Evolutionary conservation across 1,140 invertebrate species (phyloP).

Genomic region (Bursaphelenchus mucronatus): DNA sequence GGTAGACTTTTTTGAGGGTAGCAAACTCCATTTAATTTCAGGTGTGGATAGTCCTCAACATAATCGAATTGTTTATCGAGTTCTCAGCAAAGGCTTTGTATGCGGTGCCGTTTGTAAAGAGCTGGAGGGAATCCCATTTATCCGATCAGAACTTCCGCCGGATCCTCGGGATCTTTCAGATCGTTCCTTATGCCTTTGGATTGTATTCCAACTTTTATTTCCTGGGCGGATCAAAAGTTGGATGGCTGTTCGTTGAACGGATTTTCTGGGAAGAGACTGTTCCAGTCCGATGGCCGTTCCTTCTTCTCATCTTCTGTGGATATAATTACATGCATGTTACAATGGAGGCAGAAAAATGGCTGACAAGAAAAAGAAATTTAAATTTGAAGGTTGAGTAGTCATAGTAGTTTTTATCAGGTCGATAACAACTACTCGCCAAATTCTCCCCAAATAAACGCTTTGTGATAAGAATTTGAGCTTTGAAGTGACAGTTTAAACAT

Average conservation of each 20-base stretch:
- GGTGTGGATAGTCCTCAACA: constrained; percentile 58
- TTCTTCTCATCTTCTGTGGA: constrained; percentile 52
- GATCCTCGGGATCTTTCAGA: constrained; percentile 53
- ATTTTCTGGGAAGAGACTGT: constrained; percentile 60
- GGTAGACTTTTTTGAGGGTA: too few relatives aligned
- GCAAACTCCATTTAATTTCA: constrained; percentile 26
- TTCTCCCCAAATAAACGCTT: too few relatives aligned
- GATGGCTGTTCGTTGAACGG: constrained; percentile 54
- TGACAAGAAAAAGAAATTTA: constrained; percentile 12
- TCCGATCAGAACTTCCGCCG: constrained; percentile 52
- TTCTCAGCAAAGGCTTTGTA: constrained; percentile 51
- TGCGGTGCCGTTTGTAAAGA: constrained; percentile 38
- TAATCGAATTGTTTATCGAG: constrained; percentile 57
- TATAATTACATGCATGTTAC: constrained; percentile 51
- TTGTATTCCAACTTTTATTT: constrained; percentile 61
- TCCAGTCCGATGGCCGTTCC: constrained; percentile 56
- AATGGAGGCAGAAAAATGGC: constrained; percentile 13
- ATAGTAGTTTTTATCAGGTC: too few relatives aligned
- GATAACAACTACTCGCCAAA: too few relatives aligned
- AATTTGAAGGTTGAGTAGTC: neutral
- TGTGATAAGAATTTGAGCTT: too few relatives aligned
- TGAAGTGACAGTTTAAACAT: too few relatives aligned
- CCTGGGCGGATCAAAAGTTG: constrained; percentile 54
- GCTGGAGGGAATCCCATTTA: constrained; percentile 42
- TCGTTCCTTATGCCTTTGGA: constrained; percentile 58